Evolutionary conservation across 2,113 vertebrate species (phyloP), one percentile per base, ranked within the genome.

Genomic region (Fulmarus glacialis): DNA sequence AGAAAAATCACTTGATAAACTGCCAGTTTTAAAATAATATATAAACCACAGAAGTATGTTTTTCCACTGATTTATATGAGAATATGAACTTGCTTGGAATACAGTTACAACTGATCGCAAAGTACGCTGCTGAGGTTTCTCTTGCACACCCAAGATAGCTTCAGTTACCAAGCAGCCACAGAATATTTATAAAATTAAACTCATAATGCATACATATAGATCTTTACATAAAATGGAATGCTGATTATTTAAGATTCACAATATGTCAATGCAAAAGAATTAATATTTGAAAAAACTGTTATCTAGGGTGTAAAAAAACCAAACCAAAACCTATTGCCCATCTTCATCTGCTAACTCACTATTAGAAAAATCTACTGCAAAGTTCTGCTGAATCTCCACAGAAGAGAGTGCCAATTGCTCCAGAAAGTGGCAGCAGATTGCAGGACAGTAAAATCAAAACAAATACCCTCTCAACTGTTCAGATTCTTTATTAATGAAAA

Each of bases 1-100:
- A 97, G 94, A 97, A 98, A 92, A 96, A 83, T 88, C 80, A 96
- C 91, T 92, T 95, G 95, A 98, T 95, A 98, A 95, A 98, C 95
- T 97, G 95, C 64, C 79, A 92, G 91, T 93, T 97, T 94, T 82
- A 98, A 97, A 97, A 96, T 95, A 97, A 96, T 82, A 95, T 19
- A 79, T 40, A 90, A 96, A 87, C 88, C 82, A 89, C 89, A 98
- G 97, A 97, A 97, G 94, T 62, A 86, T 71, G 82, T 92, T 97
- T 97, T 98, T 16, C 81, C 96, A 96, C 81, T 82, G 97, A 97
- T 97, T 97, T 97, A 95, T 87, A 96, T 55, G 71, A 95, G 81
- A 97, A 95, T 94, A 98, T 71, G 96, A 97, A 96, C 94, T 93
- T 92, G 86, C 90, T 94, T 94, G 95, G 95, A 97, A 91, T 96